phyloP scores from a whole-genome alignment of 1,140 invertebrate species.

The Papilio polyxenes region DNA sequence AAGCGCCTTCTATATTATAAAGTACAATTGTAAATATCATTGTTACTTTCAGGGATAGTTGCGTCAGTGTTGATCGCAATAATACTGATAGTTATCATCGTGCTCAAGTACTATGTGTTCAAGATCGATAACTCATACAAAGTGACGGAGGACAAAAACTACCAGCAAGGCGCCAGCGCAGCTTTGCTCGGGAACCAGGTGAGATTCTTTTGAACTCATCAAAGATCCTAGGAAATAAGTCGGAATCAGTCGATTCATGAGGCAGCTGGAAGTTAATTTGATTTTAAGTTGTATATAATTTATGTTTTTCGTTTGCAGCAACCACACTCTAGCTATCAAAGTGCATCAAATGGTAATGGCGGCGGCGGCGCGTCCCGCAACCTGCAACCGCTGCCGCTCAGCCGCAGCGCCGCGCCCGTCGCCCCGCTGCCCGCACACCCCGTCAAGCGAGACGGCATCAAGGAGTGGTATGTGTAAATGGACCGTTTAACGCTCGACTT shows the following conservation, averaged over 20 bases:
- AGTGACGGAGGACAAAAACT: constrained; percentile 91
- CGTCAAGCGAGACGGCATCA: constrained; percentile 71
- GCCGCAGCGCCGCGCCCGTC: constrained; percentile 47
- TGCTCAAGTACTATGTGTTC: constrained; percentile 92
- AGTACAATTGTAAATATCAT: constrained; percentile 23
- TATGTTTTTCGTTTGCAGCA: constrained; percentile 42
- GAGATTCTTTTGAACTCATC: constrained; percentile 36
- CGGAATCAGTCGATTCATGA: too few species aligned
- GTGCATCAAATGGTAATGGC: constrained; percentile 50
- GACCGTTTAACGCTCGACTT: background rate
- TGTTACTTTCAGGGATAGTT: constrained; percentile 84
- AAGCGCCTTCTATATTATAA: too few species aligned
- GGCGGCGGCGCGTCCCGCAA: constrained; percentile 54
- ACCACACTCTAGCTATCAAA: constrained; percentile 73
- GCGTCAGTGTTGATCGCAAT: constrained; percentile 95
- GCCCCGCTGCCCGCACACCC: constrained; percentile 58
- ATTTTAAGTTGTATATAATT: background rate
- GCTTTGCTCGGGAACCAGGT: constrained; percentile 85
- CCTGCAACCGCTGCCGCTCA: constrained; percentile 63
- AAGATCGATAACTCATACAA: constrained; percentile 94
- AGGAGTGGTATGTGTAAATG: constrained; percentile 75
- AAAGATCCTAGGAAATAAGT: too few species aligned
- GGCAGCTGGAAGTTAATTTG: too few species aligned
- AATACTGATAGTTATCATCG: constrained; percentile 93
- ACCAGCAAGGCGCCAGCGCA: constrained; percentile 87